Base-by-base conservation (phyloP, 2,113 vertebrate species). In the Lucifuga dentata region DNA sequence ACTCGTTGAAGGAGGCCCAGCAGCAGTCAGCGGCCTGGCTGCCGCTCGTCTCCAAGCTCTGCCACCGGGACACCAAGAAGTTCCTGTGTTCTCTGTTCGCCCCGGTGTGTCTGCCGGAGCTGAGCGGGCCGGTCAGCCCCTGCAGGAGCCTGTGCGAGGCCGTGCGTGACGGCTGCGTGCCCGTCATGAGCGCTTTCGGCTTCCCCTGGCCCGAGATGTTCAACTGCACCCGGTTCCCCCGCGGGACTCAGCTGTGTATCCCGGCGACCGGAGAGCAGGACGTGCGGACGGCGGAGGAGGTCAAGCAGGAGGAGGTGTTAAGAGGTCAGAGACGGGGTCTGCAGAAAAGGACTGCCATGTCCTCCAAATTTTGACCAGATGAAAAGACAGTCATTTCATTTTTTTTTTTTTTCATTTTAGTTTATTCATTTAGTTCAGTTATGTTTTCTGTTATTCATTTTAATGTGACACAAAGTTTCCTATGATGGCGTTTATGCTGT, bases 171-270 rank as follows among this genome's bases (percentile, higher is more conserved):
- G 88, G 92, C 43, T 95, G 94, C 60, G 68, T 91, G 19, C 94
- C 94, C 0, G 93, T 95, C 4, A 95, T 95, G 94, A 93, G 86
- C 24, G 92, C 93, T 0, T 95, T 95, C 26, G 94, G 94, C 0
- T 95, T 95, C 68, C 93, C 93, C 0, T 94, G 94, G 94, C 94
- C 94, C 0, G 84, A 94, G 35, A 94, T 94, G 90, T 93, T 95
- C 10, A 92, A 94, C 85, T 95, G 94, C 68, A 89, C 57, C 63
- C 88, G 86, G 13, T 95, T 95, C 56, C 93, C 94, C 0, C 70
- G n/a, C 8, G 90, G 84, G 13, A 86, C 89, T 4, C 83, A 91
- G 12, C 91, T 95, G 8, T 95, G 94, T 46, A 89, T 95, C 82
- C 92, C 92, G 0, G 73, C 83, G 1, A 88, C 84, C 41, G 84